Evolutionary conservation across 2,113 vertebrate species (phyloP).

Genomic region (Ceyx cyanopectus): DNA sequence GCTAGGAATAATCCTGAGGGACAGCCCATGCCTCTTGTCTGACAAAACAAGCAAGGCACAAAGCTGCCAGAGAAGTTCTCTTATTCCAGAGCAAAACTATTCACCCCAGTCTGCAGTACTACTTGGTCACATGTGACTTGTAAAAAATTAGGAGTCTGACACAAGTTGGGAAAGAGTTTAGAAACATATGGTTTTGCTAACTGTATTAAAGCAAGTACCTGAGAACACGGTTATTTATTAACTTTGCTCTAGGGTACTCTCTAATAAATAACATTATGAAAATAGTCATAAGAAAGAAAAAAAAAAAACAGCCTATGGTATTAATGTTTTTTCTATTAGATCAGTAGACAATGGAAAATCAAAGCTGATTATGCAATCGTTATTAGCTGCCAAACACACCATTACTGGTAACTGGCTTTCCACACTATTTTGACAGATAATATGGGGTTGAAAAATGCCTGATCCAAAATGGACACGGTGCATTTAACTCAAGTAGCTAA

Average conservation of each 20-base stretch:
- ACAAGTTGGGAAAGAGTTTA: background rate
- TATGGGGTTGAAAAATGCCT: slow-evolving; percentile 41
- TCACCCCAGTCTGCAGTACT: background rate
- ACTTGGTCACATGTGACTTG: background rate
- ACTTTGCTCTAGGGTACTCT: background rate
- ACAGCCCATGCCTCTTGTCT: background rate
- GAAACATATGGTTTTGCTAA: background rate
- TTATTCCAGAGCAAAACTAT: background rate
- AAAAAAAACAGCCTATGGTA: background rate
- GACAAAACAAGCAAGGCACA: background rate
- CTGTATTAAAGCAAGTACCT: background rate
- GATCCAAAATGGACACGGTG: background rate
- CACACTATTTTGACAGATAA: slow-evolving; percentile 38
- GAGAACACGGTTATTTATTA: background rate
- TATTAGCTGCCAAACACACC: slow-evolving; percentile 48
- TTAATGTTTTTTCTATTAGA: slow-evolving; percentile 10
- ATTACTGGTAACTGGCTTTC: slow-evolving; percentile 39
- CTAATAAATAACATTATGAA: background rate
- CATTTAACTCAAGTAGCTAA: slow-evolving; percentile 22
- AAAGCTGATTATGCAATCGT: slow-evolving; percentile 48
- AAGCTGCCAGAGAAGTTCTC: background rate
- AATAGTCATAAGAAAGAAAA: background rate
- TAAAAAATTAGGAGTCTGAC: background rate
- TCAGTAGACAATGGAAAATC: slow-evolving; percentile 45
- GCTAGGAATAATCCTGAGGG: background rate